Evolutionary conservation across 2,888 invertebrate species (phyloP).

Genomic region (Caenorhabditis angaria): DNA sequence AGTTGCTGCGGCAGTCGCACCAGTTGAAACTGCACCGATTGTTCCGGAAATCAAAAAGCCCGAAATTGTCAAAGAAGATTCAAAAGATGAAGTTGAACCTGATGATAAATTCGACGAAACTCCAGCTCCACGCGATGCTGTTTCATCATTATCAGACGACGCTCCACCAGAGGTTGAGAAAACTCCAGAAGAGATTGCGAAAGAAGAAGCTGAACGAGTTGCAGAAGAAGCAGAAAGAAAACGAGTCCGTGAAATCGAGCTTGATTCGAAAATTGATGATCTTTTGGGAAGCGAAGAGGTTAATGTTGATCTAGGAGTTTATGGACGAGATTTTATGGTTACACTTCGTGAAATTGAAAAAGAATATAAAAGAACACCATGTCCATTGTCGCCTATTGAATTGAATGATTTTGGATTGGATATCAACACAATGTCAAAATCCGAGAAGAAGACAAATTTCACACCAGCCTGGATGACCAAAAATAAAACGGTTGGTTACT

Average conservation of each 20-base stretch:
- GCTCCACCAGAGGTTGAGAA: constrained; percentile 13
- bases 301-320: constrained; percentile 19
- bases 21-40: not conserved
- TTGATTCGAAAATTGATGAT: constrained; percentile 15
- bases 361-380: constrained; percentile 41
- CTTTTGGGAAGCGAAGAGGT: constrained; percentile 19
- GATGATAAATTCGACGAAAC: constrained; percentile 1
- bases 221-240: constrained; percentile 41
- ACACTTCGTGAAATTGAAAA: constrained; percentile 51
- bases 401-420: constrained; percentile 51
- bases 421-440: constrained; percentile 46
- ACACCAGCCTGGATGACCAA: constrained; percentile 40
- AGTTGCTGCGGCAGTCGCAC: not conserved
- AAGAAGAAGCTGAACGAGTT: constrained; percentile 28
- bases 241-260: constrained; percentile 23
- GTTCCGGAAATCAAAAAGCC: constrained; percentile 1
- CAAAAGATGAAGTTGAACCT: constrained; percentile 22
- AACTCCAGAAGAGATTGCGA: constrained; percentile 33
- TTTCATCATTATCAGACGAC: not conserved
- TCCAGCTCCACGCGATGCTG: not conserved
- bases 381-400: constrained; percentile 36
- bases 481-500: constrained; percentile 19
- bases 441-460: constrained; percentile 45
- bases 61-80: constrained; percentile 5
- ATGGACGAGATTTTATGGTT: constrained; percentile 50